Base-by-base conservation (phyloP, 2,113 vertebrate genomes). In the Pelvicachromis taeniatus region DNA sequence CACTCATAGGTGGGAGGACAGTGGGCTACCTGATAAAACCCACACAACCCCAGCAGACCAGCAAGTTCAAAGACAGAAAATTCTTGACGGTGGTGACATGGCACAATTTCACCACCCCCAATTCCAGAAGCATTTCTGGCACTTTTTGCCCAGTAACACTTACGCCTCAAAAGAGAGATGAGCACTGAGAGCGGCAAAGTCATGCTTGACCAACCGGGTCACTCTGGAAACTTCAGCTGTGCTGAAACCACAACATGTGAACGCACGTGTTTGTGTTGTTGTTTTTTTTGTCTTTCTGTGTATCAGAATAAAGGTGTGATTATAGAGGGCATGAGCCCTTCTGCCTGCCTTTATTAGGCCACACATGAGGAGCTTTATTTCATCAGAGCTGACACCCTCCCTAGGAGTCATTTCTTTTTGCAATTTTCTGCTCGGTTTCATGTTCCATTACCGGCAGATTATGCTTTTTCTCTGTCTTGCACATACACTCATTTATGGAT, bases 371-470 rank as follows among this genome's bases (percentile, higher is more conserved):
- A 81, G 78, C 89, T 90, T 92, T 93, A 94, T 94, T 88, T 92
- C 91, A 93, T 92, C 93, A 85, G 87, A 77, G 78, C 91, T 89
- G 92, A 91, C 90, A 89, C 81, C 86, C 88, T 90, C 88, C 84
- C 88, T 48, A 81, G 86, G 90, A 94, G 81, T 94, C 93, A 90
- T 94, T 95, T 93, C 91, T 94, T 94, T 93, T 94, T 91, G 92
- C 92, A 95, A 95, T 95, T 95, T 95, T 96, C 94, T 96, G 94
- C 94, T 95, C 91, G 91, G 95, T 93, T 95, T 95, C 94, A 93
- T 94, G 93, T 95, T 92, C 93, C 93, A 95, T 95, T 95, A 95
- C 87, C 11, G 65, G 80, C 70, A 92, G 93, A 92, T 94, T 91
- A 92, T 87, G 87, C 90, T 85, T 90, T 89, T 90, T 90, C 83